Conservation (phyloP, 2,888 invertebrate genomes). For the Rhagonycha lutea region DNA sequence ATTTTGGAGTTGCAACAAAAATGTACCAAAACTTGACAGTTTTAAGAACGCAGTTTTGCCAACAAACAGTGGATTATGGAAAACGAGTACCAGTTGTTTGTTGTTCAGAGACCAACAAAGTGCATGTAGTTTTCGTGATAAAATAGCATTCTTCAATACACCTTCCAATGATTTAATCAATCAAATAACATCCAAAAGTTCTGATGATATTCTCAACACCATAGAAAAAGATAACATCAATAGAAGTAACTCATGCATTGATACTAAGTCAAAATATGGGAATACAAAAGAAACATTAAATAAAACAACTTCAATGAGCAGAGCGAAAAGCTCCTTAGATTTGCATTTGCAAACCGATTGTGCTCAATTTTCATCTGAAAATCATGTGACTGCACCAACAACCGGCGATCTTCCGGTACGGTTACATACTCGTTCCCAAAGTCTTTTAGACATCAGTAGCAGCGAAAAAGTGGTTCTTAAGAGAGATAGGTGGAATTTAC, state of each 20-base stretch:
- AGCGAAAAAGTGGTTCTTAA: constrained; percentile 41
- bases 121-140: constrained; percentile 80
- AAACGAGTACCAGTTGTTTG: constrained; percentile 37
- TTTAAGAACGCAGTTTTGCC: neutral
- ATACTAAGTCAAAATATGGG: neutral
- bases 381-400: constrained; percentile 6
- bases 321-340: constrained; percentile 20
- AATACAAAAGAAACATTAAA: neutral
- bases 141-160: constrained; percentile 83
- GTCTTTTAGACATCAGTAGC: constrained; percentile 55
- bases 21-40: constrained; percentile 36
- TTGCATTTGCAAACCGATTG: neutral
- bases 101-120: constrained; percentile 78
- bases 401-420: constrained; percentile 32
- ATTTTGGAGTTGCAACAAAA: constrained; percentile 74
- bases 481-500: constrained; percentile 65
- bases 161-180: constrained; percentile 41
- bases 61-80: constrained; percentile 23
- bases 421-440: constrained; percentile 58
- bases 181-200: constrained; percentile 26
- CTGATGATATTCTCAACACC: constrained; percentile 24
- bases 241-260: neutral
- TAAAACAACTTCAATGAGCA: neutral
- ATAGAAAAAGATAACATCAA: neutral
- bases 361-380: neutral